A percentile compares a stretch with the other conserved stretches of the same genome.
phyloP scores from a whole-genome alignment of 2,888 invertebrate species.

The Alitta virens region DNA sequence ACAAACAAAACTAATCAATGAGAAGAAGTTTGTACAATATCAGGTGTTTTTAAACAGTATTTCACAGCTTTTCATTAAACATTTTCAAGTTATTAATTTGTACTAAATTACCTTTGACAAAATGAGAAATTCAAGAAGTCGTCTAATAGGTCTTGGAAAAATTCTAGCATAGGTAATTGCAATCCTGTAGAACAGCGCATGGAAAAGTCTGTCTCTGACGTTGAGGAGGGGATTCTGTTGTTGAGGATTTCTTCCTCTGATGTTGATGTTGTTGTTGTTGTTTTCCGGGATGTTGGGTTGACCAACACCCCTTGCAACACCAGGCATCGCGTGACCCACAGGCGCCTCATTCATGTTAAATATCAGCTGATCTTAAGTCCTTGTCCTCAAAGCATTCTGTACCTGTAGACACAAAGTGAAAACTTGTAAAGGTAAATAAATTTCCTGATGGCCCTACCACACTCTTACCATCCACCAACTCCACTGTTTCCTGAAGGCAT shows the following conservation, averaged over 20 bases:
- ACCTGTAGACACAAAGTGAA: too few relatives aligned
- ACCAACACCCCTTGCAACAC: not conserved
- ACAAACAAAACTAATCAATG: not conserved
- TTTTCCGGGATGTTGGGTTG: slow-evolving; percentile 1
- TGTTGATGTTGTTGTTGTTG: not conserved
- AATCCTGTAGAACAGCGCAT: slow-evolving; percentile 87
- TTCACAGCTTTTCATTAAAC: too few relatives aligned
- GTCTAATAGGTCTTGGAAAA: slow-evolving; percentile 76
- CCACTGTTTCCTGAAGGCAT: too few relatives aligned
- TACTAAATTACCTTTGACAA: slow-evolving; percentile 67
- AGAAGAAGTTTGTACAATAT: too few relatives aligned
- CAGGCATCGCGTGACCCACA: not conserved
- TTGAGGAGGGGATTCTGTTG: slow-evolving; percentile 49
- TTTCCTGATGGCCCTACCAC: too few relatives aligned
- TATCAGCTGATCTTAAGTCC: too few relatives aligned
- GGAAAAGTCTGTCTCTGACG: slow-evolving; percentile 87
- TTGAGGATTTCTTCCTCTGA: not conserved
- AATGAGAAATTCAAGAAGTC: slow-evolving; percentile 80
- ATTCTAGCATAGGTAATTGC: slow-evolving; percentile 88
- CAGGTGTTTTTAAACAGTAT: too few relatives aligned
- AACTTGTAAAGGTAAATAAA: too few relatives aligned
- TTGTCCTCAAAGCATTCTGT: too few relatives aligned
- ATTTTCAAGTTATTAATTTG: too few relatives aligned
- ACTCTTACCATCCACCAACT: too few relatives aligned
- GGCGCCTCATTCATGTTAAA: not conserved